Percentiles rank a stretch among this genome's conserved stretches.
phyloP scores from a whole-genome alignment of 1,140 invertebrate genomes.

The Nomia melanderi region DNA sequence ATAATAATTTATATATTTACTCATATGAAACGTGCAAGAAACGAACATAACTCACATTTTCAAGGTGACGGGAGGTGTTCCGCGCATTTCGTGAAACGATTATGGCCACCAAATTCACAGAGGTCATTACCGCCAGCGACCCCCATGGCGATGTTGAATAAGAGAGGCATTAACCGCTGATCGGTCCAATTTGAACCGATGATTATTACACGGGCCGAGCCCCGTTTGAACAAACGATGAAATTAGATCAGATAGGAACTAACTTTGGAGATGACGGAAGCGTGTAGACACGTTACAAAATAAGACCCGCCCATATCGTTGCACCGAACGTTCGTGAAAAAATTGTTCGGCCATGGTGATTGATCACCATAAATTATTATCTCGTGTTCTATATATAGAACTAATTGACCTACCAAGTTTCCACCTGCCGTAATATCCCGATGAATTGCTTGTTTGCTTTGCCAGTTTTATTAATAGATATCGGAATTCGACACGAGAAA shows the following conservation, averaged over 20 bases:
- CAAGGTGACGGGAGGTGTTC: no score
- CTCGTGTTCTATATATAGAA: background rate
- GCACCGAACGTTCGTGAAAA: conserved; percentile 8
- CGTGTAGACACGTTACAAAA: conserved; percentile 29
- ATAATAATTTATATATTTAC: no score
- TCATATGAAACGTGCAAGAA: background rate
- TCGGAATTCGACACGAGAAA: no score
- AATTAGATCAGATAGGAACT: conserved; percentile 55
- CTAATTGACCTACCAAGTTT: no score
- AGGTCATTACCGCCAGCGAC: background rate
- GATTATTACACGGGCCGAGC: conserved; percentile 61
- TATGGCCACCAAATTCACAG: background rate
- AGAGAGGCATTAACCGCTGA: conserved; percentile 39
- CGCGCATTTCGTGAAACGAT: background rate
- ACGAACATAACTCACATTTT: background rate
- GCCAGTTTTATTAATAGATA: no score
- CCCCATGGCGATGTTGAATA: background rate
- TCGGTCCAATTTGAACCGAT: conserved; percentile 56
- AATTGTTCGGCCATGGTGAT: background rate
- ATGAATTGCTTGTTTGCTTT: no score
- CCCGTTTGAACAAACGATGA: conserved; percentile 51
- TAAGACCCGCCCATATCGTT: conserved; percentile 22
- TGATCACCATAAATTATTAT: background rate
- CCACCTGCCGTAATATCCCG: no score
- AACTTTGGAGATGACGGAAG: conserved; percentile 49